These are phyloP conservation scores for Drosophila parabipectinata DNA, from an alignment of 1,140 invertebrate genomes.

Conservation along the genomic window DNA sequence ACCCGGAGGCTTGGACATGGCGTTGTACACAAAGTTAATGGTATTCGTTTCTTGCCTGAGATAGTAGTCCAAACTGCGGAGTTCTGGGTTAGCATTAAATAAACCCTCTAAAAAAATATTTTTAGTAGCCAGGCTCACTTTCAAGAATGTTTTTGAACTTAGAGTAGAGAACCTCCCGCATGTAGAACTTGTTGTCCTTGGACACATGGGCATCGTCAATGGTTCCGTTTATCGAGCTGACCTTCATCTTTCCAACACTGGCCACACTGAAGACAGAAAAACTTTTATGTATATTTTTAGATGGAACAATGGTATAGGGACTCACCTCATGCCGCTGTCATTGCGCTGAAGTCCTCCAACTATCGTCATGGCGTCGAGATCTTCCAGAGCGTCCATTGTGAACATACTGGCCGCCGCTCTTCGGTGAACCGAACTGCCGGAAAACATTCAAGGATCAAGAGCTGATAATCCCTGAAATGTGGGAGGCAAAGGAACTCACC, in stretches of 20 bases:
- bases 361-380: constrained; percentile 36
- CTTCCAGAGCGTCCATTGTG: constrained; percentile 40
- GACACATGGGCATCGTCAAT: neutral
- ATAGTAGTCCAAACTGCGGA: constrained; percentile 40
- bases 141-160: constrained; percentile 49
- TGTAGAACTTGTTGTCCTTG: constrained; percentile 27
- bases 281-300: neutral
- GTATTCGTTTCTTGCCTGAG: constrained; percentile 4
- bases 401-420: constrained; percentile 44
- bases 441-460: neutral
- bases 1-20: neutral
- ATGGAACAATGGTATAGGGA: too few relatives aligned
- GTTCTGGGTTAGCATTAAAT: constrained; percentile 21
- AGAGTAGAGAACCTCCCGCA: constrained; percentile 31
- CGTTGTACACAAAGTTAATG: constrained; percentile 33
- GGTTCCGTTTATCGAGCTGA: constrained; percentile 22
- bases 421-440: constrained; percentile 32
- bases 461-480: neutral
- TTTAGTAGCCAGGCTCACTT: constrained; percentile 29
- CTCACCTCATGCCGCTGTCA: constrained; percentile 48
- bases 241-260: constrained; percentile 43
- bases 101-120: neutral
- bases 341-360: constrained; percentile 42
- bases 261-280: constrained; percentile 30
- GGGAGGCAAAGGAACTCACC: constrained; percentile 34